Conservation (phyloP, 2,888 invertebrate species). For the Ectemnius continuus region DNA sequence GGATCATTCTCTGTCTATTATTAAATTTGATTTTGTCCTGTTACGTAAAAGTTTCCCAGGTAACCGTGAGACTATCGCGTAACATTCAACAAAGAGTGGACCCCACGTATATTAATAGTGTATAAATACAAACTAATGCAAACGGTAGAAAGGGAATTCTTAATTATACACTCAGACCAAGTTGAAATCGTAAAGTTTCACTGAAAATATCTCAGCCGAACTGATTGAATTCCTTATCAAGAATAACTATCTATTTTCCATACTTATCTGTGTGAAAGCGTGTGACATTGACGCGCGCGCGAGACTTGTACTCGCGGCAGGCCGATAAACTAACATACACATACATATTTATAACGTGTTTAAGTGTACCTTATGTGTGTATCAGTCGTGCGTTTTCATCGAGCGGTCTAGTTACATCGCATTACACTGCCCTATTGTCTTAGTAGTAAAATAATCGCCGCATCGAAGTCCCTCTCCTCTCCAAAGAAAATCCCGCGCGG, state of each 20-base stretch:
- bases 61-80: not conserved
- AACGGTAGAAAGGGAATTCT: too few relatives aligned
- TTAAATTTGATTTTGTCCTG: not conserved
- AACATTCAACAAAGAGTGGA: too few relatives aligned
- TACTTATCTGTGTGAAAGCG: not conserved
- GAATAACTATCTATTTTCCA: too few relatives aligned
- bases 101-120: too few relatives aligned
- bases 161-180: too few relatives aligned
- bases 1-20: not conserved
- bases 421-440: slow-evolving; percentile 2
- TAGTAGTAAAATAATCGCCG: slow-evolving; percentile 1
- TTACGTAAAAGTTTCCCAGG: not conserved
- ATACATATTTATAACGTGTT: slow-evolving; percentile 34
- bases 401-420: not conserved
- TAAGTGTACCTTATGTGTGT: slow-evolving; percentile 30
- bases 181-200: too few relatives aligned
- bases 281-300: not conserved
- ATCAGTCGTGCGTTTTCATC: slow-evolving; percentile 37
- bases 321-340: slow-evolving; percentile 38
- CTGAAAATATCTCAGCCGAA: not conserved
- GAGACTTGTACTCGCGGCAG: slow-evolving; percentile 19
- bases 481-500: too few relatives aligned
- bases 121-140: too few relatives aligned
- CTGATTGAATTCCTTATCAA: not conserved
- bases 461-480: not conserved